Evolutionary conservation across 2,888 invertebrate species (phyloP).

Genomic region (Platerodrilus igneus): DNA sequence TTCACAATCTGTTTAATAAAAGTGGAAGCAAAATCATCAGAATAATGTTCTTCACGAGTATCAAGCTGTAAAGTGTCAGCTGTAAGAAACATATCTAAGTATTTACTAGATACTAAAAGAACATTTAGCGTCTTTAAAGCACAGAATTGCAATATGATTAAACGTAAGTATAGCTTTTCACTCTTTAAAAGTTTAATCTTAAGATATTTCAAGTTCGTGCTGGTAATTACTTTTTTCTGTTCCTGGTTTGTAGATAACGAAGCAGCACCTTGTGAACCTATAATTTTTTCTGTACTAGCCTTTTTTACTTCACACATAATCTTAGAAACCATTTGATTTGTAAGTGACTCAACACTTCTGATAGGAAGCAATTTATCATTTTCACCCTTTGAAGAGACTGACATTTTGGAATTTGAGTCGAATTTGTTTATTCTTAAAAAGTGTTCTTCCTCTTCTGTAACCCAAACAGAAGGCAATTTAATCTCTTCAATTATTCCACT

Average conservation of each 20-base stretch:
- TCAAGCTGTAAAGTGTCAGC: slow-evolving; percentile 43
- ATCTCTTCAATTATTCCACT: slow-evolving; percentile 55
- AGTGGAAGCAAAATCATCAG: slow-evolving; percentile 18
- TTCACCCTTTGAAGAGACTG: slow-evolving; percentile 29
- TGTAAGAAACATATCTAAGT: slow-evolving; percentile 55
- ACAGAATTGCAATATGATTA: slow-evolving; percentile 53
- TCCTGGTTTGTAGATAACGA: slow-evolving; percentile 24
- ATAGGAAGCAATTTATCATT: slow-evolving; percentile 24
- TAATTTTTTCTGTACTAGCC: slow-evolving; percentile 42
- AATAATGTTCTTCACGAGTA: slow-evolving; percentile 20
- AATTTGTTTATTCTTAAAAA: slow-evolving; percentile 34
- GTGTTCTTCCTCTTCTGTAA: slow-evolving; percentile 43
- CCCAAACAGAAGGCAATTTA: slow-evolving; percentile 40
- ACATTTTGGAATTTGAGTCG: slow-evolving; percentile 38
- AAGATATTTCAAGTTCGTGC: slow-evolving; percentile 32
- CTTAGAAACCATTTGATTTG: slow-evolving; percentile 51
- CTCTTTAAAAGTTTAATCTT: slow-evolving; percentile 46
- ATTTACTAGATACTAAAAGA: slow-evolving; percentile 52
- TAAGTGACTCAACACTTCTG: slow-evolving; percentile 48
- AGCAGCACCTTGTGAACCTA: slow-evolving; percentile 24
- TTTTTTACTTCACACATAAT: slow-evolving; percentile 53
- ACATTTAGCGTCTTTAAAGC: slow-evolving; percentile 54
- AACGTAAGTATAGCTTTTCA: slow-evolving; percentile 49
- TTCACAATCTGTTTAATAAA: slow-evolving; percentile 44
- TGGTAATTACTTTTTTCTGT: slow-evolving; percentile 22